Conservation (phyloP, 2,797 vertebrate genomes). For the Pipistrellus nathusii region DNA sequence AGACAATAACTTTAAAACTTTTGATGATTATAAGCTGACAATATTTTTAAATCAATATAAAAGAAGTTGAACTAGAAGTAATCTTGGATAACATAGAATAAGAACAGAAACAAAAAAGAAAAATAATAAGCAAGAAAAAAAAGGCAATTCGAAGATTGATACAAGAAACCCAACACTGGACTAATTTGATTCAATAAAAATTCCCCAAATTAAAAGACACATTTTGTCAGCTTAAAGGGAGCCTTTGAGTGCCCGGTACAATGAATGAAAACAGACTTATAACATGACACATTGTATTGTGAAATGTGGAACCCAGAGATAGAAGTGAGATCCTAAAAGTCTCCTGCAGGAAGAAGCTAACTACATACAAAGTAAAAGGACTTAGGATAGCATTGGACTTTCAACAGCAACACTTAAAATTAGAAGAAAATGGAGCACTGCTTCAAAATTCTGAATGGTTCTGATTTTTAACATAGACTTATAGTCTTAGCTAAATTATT, state of each 20-base stretch:
- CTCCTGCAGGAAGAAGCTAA: not conserved
- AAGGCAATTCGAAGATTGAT: constrained; percentile 11
- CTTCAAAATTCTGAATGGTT: not conserved
- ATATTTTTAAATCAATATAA: constrained; percentile 24
- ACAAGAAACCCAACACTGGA: not conserved
- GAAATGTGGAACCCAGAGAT: not conserved
- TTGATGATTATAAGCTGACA: not conserved
- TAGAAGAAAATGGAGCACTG: not conserved
- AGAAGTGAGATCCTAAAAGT: not conserved
- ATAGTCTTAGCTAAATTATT: not conserved
- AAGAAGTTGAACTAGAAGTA: not conserved
- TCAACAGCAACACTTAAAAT: not conserved
- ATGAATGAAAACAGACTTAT: not conserved
- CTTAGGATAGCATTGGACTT: not conserved
- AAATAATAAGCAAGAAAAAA: not conserved
- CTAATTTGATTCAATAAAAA: constrained; percentile 43
- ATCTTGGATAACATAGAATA: not conserved
- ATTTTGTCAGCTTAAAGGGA: not conserved
- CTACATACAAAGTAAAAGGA: not conserved
- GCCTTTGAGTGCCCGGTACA: not conserved
- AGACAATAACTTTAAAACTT: not conserved
- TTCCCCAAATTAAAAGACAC: not conserved
- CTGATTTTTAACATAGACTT: constrained; percentile 17
- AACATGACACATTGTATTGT: not conserved
- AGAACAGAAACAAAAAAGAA: not conserved